Percentiles rank a stretch among this genome's conserved stretches.
phyloP scores from a whole-genome alignment of 2,113 vertebrate species.

The Monopterus albus region DNA sequence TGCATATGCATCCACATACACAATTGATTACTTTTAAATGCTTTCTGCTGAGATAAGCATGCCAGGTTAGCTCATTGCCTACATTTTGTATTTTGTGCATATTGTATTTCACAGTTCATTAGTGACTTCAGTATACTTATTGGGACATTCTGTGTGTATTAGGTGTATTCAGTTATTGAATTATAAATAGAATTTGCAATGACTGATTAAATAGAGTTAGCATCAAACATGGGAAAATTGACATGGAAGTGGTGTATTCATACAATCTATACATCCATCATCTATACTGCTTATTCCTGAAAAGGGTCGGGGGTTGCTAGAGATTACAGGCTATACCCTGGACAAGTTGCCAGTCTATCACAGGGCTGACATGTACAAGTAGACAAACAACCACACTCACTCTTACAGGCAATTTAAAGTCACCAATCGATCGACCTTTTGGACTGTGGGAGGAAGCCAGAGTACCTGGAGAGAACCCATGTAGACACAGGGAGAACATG shows the following conservation, averaged over 20 bases:
- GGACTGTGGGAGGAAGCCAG: no score
- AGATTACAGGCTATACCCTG: no score
- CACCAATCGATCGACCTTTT: no score
- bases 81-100: constrained; percentile 2
- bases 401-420: no score
- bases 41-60: constrained; percentile 18
- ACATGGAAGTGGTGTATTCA: not conserved
- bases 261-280: constrained; percentile 5
- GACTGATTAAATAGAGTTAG: not conserved
- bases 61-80: not conserved
- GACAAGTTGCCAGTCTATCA: no score
- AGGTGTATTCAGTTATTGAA: constrained; percentile 25
- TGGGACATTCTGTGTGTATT: not conserved
- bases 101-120: constrained; percentile 26
- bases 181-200: constrained; percentile 1
- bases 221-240: not conserved
- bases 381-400: no score
- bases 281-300: no score
- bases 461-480: no score
- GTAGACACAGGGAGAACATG: no score
- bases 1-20: not conserved
- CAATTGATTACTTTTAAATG: not conserved
- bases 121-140: not conserved
- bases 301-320: no score
- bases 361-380: no score